Percentiles rank a stretch among this genome's conserved stretches.
Conservation (phyloP, 2,113 vertebrate species). For the Arothron firmamentum region DNA sequence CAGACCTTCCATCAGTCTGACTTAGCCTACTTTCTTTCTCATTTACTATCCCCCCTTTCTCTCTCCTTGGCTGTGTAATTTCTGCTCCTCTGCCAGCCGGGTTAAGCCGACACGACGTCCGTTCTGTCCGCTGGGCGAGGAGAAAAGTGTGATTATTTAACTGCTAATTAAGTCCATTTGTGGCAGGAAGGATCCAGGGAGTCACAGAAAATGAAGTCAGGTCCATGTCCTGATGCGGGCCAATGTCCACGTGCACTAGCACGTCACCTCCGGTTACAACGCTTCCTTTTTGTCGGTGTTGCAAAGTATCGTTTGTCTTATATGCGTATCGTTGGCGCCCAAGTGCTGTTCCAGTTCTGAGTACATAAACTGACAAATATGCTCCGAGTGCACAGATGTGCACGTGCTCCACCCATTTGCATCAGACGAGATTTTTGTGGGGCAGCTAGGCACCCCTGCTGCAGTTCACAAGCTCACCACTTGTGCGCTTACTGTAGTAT, state of each 20-base stretch:
- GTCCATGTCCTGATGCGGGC: conserved; percentile 22
- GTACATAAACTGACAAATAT: too few relatives aligned
- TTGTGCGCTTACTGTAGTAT: too few relatives aligned
- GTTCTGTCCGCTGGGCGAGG: conserved; percentile 40
- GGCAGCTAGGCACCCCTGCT: too few relatives aligned
- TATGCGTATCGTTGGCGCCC: too few relatives aligned
- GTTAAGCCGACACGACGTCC: conserved; percentile 60
- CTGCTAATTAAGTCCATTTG: conserved; percentile 52
- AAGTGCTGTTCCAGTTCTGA: too few relatives aligned
- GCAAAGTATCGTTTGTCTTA: too few relatives aligned
- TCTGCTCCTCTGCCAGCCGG: conserved; percentile 33
- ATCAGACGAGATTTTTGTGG: too few relatives aligned
- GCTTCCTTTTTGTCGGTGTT: too few relatives aligned
- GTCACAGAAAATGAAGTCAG: conserved; percentile 46
- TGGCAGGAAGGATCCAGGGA: conserved; percentile 40
- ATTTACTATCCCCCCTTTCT: conserved; percentile 26
- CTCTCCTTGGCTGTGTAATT: conserved; percentile 22
- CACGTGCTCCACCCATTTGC: too few relatives aligned
- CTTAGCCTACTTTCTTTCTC: conserved; percentile 68
- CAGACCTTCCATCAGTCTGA: conserved; percentile 62
- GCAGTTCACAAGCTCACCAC: too few relatives aligned
- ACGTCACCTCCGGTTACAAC: too few relatives aligned
- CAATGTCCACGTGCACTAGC: conserved; percentile 4
- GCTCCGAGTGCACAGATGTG: too few relatives aligned
- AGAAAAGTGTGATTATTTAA: conserved; percentile 58